Conservation (phyloP, 2,888 invertebrate species). For the Apoda limacodes region DNA sequence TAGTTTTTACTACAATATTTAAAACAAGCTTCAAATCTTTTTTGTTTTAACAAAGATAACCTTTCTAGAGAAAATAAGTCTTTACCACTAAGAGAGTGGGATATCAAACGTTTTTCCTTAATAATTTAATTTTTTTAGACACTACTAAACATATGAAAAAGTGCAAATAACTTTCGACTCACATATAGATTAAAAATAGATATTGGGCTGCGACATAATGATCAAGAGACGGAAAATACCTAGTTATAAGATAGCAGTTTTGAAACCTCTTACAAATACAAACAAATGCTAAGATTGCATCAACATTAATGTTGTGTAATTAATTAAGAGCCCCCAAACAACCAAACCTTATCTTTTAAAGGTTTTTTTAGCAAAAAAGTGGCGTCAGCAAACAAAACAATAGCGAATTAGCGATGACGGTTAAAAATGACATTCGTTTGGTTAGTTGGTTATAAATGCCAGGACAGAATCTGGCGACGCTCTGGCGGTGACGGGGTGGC, state of each 20-base stretch:
- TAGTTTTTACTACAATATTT: too few relatives aligned
- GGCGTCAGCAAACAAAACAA: slow-evolving; percentile 64
- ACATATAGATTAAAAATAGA: too few relatives aligned
- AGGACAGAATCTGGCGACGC: slow-evolving; percentile 29
- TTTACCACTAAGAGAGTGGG: too few relatives aligned
- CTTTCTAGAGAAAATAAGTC: too few relatives aligned
- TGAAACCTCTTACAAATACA: not conserved
- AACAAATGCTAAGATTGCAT: slow-evolving; percentile 25
- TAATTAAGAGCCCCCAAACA: slow-evolving; percentile 48
- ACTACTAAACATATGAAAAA: too few relatives aligned
- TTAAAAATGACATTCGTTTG: slow-evolving; percentile 59
- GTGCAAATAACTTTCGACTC: too few relatives aligned
- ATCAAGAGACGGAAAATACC: too few relatives aligned
- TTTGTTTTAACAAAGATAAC: too few relatives aligned
- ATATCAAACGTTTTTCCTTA: too few relatives aligned
- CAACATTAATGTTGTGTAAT: slow-evolving; percentile 46
- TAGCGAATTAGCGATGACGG: slow-evolving; percentile 67
- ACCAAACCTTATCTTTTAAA: slow-evolving; percentile 61
- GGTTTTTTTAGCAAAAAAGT: slow-evolving; percentile 59
- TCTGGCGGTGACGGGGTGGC: slow-evolving; percentile 26
- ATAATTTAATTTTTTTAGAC: too few relatives aligned
- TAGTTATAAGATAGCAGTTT: slow-evolving; percentile 14
- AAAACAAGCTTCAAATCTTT: too few relatives aligned
- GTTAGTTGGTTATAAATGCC: slow-evolving; percentile 26
- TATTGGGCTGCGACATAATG: too few relatives aligned